A percentile compares a stretch with the other conserved stretches of the same genome.
phyloP scores from a whole-genome alignment of 2,888 invertebrate genomes.

The Oscheius sp. region DNA sequence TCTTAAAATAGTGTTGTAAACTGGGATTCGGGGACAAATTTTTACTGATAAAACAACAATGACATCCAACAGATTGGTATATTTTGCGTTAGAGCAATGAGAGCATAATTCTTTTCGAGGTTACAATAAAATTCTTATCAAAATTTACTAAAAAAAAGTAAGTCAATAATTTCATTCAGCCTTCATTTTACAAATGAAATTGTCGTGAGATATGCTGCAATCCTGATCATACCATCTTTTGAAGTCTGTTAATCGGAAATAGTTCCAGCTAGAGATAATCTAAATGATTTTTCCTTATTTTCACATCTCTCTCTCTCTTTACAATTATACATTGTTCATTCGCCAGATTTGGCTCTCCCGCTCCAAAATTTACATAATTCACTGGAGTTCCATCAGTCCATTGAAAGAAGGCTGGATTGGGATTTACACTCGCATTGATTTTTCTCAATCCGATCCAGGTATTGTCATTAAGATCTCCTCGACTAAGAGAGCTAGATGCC shows the following conservation, averaged over 20 bases:
- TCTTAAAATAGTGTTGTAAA: too few relatives aligned
- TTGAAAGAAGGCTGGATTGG: too few relatives aligned
- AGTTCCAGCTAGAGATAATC: conserved; percentile 16
- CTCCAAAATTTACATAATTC: background rate
- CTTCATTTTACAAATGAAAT: conserved; percentile 12
- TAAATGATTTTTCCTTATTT: background rate
- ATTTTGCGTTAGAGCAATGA: background rate
- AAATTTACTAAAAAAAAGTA: background rate
- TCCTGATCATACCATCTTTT: background rate
- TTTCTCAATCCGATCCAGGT: conserved; percentile 10
- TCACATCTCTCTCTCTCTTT: background rate
- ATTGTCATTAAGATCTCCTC: conserved; percentile 3
- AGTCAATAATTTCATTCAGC: background rate
- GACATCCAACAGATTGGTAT: too few relatives aligned
- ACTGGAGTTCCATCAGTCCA: conserved; percentile 5
- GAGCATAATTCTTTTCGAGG: background rate
- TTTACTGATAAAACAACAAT: too few relatives aligned
- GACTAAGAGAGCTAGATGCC: conserved; percentile 1
- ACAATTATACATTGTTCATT: conserved; percentile 11
- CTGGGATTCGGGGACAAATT: too few relatives aligned
- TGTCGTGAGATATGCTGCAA: background rate
- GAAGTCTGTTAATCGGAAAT: background rate
- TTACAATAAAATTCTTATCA: background rate
- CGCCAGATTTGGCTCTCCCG: conserved; percentile 10
- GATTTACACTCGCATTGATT: background rate